phyloP scores from a whole-genome alignment of 1,140 invertebrate genomes.

The Drosophila mayri region DNA sequence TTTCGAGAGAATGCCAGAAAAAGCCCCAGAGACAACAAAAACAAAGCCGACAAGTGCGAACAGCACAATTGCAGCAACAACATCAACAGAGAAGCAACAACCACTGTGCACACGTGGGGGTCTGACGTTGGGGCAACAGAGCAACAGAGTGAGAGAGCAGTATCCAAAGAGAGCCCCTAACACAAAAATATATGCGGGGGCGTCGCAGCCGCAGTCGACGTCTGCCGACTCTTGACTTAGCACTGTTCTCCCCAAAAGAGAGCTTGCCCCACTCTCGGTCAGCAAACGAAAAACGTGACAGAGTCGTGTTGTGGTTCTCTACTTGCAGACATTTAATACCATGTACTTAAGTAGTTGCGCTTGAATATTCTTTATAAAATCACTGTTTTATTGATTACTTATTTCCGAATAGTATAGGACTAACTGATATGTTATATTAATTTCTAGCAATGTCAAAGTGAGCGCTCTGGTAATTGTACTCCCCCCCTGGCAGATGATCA shows the following conservation, averaged over 20 bases:
- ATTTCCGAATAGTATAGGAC: background rate
- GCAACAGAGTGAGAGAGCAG: conserved; percentile 10
- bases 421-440: background rate
- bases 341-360: background rate
- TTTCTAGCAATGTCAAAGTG: background rate
- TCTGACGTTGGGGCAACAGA: conserved; percentile 16
- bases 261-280: conserved; percentile 30
- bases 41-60: conserved; percentile 70
- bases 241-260: conserved; percentile 18
- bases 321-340: conserved; percentile 45
- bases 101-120: conserved; percentile 72
- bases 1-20: conserved; percentile 57
- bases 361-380: background rate
- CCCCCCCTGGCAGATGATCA: background rate
- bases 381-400: background rate
- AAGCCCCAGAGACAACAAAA: conserved; percentile 26
- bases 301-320: conserved; percentile 68
- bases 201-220: conserved; percentile 52
- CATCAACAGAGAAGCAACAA: conserved; percentile 45
- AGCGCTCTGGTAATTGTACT: background rate
- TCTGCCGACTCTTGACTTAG: conserved; percentile 46
- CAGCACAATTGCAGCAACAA: conserved; percentile 32
- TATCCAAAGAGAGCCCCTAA: conserved; percentile 24
- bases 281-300: conserved; percentile 74
- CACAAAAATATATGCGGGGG: conserved; percentile 61